phyloP scores from a whole-genome alignment of 2,888 invertebrate genomes.

The Penaeus monodon region DNA sequence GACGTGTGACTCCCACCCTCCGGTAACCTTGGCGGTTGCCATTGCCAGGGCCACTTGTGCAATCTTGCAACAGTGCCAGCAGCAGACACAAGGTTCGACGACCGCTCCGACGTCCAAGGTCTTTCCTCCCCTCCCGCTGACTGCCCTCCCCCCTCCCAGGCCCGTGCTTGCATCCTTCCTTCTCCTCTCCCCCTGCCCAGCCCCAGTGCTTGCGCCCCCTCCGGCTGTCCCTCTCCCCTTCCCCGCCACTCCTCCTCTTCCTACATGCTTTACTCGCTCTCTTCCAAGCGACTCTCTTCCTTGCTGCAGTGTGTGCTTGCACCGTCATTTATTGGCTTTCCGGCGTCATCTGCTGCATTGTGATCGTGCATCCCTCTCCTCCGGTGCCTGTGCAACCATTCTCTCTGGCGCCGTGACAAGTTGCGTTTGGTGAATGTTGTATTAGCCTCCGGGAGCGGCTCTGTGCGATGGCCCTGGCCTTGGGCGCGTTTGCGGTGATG shows the following conservation, averaged over 20 bases:
- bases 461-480: too few relatives aligned
- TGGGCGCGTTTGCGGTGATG: too few relatives aligned
- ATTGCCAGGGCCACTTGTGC: constrained; percentile 49
- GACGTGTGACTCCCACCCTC: neutral
- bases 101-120: constrained; percentile 36
- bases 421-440: neutral
- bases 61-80: constrained; percentile 54
- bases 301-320: constrained; percentile 9
- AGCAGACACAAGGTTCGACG: constrained; percentile 41
- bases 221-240: neutral
- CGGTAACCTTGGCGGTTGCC: constrained; percentile 44
- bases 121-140: constrained; percentile 22
- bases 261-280: constrained; percentile 18
- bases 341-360: constrained; percentile 16
- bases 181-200: constrained; percentile 2
- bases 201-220: neutral
- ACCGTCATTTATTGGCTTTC: constrained; percentile 29
- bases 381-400: constrained; percentile 4
- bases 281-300: constrained; percentile 31
- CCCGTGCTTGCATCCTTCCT: constrained; percentile 19
- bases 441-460: too few relatives aligned
- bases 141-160: constrained; percentile 4
- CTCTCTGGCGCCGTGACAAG: constrained; percentile 9
- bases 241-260: neutral
- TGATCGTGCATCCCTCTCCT: constrained; percentile 20